A percentile compares a stretch with the other conserved stretches of the same genome.
phyloP scores from a whole-genome alignment of 2,797 vertebrate genomes.

The Macropus fuliginosus region DNA sequence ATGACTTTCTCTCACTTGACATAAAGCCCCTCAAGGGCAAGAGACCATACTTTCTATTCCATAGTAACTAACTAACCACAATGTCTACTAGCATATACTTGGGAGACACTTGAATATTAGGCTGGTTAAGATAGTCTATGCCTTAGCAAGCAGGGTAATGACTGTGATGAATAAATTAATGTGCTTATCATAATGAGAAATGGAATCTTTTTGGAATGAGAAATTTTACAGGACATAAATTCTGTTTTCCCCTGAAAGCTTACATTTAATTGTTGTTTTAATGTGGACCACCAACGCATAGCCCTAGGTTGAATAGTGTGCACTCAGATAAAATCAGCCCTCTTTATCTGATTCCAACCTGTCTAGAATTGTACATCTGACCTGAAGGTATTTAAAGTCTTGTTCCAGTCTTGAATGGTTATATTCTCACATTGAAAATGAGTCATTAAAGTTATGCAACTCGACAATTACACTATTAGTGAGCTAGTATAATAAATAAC shows the following conservation, averaged over 20 bases:
- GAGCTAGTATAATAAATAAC: neutral
- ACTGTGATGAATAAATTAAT: neutral
- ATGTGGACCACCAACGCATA: neutral
- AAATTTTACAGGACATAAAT: neutral
- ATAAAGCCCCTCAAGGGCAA: neutral
- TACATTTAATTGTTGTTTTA: neutral
- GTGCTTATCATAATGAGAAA: neutral
- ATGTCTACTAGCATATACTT: neutral
- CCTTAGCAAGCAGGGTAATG: neutral
- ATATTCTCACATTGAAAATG: neutral
- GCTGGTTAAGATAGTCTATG: neutral
- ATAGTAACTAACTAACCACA: neutral
- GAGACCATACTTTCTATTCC: neutral
- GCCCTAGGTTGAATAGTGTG: neutral
- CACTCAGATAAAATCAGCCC: neutral
- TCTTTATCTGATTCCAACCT: slow-evolving; percentile 6
- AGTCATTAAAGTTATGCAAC: neutral
- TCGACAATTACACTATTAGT: neutral
- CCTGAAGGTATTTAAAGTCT: neutral
- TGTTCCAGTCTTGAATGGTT: neutral
- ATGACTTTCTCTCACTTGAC: neutral
- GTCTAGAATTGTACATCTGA: neutral
- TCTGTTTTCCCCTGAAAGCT: neutral
- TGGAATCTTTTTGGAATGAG: neutral
- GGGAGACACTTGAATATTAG: neutral